phyloP scores from a whole-genome alignment of 2,113 vertebrate genomes.

The Podarcis cretensis region DNA sequence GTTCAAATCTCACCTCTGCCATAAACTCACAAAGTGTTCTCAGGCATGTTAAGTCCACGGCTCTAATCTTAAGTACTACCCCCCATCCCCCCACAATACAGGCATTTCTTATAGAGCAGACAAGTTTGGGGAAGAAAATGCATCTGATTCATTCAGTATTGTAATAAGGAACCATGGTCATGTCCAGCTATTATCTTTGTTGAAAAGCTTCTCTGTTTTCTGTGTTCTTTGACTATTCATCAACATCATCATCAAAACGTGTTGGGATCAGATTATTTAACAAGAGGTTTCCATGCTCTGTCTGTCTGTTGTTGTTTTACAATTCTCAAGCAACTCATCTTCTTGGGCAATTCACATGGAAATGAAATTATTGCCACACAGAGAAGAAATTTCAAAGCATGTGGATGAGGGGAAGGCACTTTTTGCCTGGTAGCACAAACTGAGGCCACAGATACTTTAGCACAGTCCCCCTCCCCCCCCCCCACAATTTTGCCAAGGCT shows the following conservation, averaged over 20 bases:
- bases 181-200: neutral
- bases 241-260: neutral
- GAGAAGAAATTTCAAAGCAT: neutral
- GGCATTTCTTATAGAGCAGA: no score
- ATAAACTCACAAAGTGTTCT: neutral
- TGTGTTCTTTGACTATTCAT: neutral
- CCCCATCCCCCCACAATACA: neutral
- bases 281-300: neutral
- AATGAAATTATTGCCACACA: neutral
- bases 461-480: neutral
- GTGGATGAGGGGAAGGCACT: rapidly evolving
- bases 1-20: neutral
- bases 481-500: neutral
- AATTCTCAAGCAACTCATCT: neutral
- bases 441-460: neutral
- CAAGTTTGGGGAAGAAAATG: no score
- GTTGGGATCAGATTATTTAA: neutral
- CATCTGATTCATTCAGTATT: neutral
- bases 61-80: neutral
- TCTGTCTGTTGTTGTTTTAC: neutral
- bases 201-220: no score
- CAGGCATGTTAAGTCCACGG: no score
- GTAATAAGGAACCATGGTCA: neutral
- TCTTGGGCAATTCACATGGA: neutral
- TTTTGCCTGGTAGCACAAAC: neutral